Base-by-base conservation (phyloP, 2,888 invertebrate species). In the Habroteleia sp. region DNA sequence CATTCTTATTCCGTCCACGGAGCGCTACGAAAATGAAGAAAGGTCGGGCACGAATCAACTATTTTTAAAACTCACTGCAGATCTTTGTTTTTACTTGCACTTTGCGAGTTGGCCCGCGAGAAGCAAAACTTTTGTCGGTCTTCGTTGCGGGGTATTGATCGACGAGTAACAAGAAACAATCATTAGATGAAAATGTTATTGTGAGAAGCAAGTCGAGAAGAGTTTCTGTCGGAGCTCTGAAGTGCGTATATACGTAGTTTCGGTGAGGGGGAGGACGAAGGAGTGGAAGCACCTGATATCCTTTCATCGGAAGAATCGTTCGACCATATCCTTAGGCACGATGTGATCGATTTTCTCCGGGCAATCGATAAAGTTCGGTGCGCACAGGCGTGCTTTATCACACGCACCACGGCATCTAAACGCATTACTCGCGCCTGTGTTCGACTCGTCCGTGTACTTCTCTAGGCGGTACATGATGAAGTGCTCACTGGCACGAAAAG, bases 281-380 rank as follows among this genome's bases (percentile, higher is more conserved):
- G 81, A 79, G 72, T 62, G 54, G n/a, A 62, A 75, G 68, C 69
- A 78, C 81, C 84, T 83, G 84, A 84, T 81, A 80, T 79, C 80
- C 81, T 80, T 75, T 79, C 79, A 79, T 82, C 85, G 83, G 84
- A 83, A 82, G 83, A 80, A 77, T 82, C 42, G 46, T 25, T 29
- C 27, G 41, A 80, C 68, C 58, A 25, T 62, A 14, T 72, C 68
- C 50, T 17, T 68, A 69, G 44, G 68, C 54, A 58, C 72, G 76
- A 60, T 65, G 58, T 37, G 62, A 66, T 62, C 69, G 63, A 58
- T 72, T 73, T 71, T 66, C 65, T 63, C 54, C 68, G 58, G 69
- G 44, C 69, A 29, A 74, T 69, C 74, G 69, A 71, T 68, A 58
- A 74, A 74, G 60, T 72, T 65, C 73, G 71, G 54, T 48, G 77